phyloP scores from a whole-genome alignment of 2,113 vertebrate genomes.

The Neotragus moschatus region DNA sequence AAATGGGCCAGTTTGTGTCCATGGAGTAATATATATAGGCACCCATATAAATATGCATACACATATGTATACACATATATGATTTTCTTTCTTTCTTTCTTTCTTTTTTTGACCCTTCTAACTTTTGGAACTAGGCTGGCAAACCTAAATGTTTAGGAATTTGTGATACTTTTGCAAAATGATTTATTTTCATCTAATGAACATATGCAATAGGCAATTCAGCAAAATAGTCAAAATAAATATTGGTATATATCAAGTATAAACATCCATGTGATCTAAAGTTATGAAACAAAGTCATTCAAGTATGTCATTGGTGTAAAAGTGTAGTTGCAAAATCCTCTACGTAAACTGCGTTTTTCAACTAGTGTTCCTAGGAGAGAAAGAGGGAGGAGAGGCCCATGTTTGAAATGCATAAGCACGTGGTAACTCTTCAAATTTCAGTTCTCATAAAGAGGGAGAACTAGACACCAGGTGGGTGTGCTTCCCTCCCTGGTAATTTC shows the following conservation, averaged over 20 bases:
- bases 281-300: conserved; percentile 12
- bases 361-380: not conserved
- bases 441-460: not conserved
- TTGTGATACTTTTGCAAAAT: not conserved
- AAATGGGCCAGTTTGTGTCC: conserved; percentile 64
- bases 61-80: conserved; percentile 27
- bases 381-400: not conserved
- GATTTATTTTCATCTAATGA: conserved; percentile 16
- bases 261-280: not conserved
- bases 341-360: not conserved
- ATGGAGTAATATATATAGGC: conserved; percentile 35
- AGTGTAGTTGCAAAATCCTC: not conserved
- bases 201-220: not conserved
- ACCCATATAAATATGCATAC: conserved; percentile 58
- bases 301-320: not conserved
- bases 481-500: not conserved
- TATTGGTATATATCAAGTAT: not conserved
- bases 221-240: not conserved
- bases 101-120: not conserved
- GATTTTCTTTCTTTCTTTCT: not conserved
- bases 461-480: rapidly evolving
- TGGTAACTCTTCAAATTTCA: not conserved
- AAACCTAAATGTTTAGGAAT: conserved; percentile 6
- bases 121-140: not conserved
- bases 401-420: not conserved